phyloP scores from a whole-genome alignment of 2,888 invertebrate species.

The Macaria notata region DNA sequence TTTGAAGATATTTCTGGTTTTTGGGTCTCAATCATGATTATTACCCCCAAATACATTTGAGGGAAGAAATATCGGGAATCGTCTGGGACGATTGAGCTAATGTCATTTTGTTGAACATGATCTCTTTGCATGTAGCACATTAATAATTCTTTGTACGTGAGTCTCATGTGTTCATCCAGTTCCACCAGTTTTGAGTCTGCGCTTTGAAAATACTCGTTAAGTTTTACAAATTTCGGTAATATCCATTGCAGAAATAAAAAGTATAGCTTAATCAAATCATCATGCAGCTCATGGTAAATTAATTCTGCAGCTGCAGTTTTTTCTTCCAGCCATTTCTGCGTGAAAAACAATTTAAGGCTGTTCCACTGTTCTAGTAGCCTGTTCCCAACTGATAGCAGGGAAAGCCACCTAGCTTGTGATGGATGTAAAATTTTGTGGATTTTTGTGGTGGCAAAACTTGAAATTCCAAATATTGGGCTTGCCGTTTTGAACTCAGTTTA shows the following conservation, averaged over 20 bases:
- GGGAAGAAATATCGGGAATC: conserved; percentile 15
- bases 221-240: conserved; percentile 9
- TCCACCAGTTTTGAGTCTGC: conserved; percentile 9
- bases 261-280: conserved; percentile 11
- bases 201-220: conserved; percentile 17
- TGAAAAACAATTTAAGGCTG: conserved; percentile 10
- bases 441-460: conserved; percentile 9
- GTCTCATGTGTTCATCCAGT: conserved; percentile 12
- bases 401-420: conserved; percentile 20
- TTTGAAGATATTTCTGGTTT: conserved; percentile 12
- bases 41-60: conserved; percentile 22
- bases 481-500: conserved; percentile 23
- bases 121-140: conserved; percentile 11
- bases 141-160: conserved; percentile 11
- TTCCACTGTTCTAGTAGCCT: conserved; percentile 21
- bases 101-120: conserved; percentile 10
- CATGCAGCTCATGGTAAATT: conserved; percentile 1
- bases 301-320: conserved; percentile 10
- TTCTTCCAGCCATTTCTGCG: conserved; percentile 14
- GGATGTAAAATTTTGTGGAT: conserved; percentile 12
- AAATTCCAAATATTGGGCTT: conserved; percentile 4
- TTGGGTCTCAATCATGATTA: conserved; percentile 16
- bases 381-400: conserved; percentile 5
- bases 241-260: conserved; percentile 13
- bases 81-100: conserved; percentile 16